phyloP scores from a whole-genome alignment of 1,140 invertebrate species.

The Himalopsyche phryganea region DNA sequence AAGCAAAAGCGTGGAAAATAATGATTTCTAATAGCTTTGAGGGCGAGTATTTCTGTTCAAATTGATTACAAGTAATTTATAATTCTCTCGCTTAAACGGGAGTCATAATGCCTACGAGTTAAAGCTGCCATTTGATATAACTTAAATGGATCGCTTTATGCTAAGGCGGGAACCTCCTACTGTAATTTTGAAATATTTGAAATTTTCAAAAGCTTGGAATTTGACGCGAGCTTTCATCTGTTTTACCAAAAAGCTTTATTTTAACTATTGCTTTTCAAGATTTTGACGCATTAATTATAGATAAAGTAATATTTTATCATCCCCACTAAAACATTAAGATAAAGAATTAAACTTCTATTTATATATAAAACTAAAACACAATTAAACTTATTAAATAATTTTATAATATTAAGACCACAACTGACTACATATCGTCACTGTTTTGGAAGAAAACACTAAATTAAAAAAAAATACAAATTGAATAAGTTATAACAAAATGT shows the following conservation, averaged over 20 bases:
- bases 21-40: background rate
- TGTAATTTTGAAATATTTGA: no score
- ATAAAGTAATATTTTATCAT: no score
- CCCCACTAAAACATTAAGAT: no score
- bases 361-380: no score
- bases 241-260: background rate
- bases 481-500: no score
- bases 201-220: background rate
- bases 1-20: background rate
- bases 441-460: no score
- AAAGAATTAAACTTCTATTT: no score
- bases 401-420: no score
- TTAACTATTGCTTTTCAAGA: background rate
- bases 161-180: background rate
- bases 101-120: conserved; percentile 3
- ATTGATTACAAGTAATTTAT: conserved; percentile 8
- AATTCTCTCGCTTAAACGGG: background rate
- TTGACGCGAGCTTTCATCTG: background rate
- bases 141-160: conserved; percentile 6
- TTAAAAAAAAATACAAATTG: no score
- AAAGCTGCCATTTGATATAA: conserved; percentile 12
- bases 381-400: no score
- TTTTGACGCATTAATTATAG: no score
- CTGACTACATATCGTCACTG: no score
- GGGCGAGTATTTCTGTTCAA: background rate